A percentile compares a stretch with the other conserved stretches of the same genome.
These are phyloP conservation scores for Blastomussa wellsi DNA, from an alignment of 92 coral and sea anemone species.

Conservation along the genomic window DNA sequence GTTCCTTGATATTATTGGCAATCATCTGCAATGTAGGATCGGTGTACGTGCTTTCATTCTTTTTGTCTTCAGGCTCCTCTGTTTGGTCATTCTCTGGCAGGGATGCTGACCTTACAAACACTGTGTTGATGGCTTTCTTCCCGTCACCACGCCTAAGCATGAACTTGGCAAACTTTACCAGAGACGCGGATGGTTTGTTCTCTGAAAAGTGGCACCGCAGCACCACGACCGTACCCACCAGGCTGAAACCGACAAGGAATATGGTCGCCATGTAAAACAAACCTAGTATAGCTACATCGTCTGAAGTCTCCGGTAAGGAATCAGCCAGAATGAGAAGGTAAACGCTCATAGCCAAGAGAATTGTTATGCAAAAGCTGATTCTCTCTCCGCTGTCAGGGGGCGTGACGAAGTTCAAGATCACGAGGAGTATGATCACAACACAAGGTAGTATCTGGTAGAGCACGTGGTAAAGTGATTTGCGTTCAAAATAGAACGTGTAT, in stretches of 20 bases:
- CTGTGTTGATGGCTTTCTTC: conserved; percentile 15
- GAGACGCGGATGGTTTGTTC: conserved; percentile 48
- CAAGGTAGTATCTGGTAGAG: conserved; percentile 81
- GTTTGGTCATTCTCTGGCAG: conserved; percentile 1
- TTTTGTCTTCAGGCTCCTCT: not conserved
- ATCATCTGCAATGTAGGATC: conserved; percentile 30
- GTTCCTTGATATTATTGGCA: conserved; percentile 35
- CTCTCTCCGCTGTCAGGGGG: conserved; percentile 93
- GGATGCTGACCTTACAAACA: conserved; percentile 16
- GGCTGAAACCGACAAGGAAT: conserved; percentile 61
- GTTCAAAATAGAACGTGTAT: conserved; percentile 53
- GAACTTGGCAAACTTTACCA: conserved; percentile 31
- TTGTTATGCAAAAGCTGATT: conserved; percentile 79
- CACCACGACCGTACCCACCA: conserved; percentile 66
- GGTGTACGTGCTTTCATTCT: not conserved
- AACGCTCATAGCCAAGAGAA: conserved; percentile 81
- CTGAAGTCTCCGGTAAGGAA: conserved; percentile 79
- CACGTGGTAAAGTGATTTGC: conserved; percentile 78
- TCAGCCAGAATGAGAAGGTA: conserved; percentile 73
- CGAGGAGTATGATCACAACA: conserved; percentile 58
- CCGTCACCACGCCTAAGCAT: conserved; percentile 27
- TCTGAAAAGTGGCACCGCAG: conserved; percentile 62
- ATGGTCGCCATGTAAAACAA: conserved; percentile 66
- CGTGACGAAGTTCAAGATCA: conserved; percentile 64
- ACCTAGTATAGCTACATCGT: conserved; percentile 72